Evolutionary conservation across 2,888 invertebrate genomes (phyloP), one percentile per base, ranked within the genome.

Genomic region (Troides oblongomaculatus): DNA sequence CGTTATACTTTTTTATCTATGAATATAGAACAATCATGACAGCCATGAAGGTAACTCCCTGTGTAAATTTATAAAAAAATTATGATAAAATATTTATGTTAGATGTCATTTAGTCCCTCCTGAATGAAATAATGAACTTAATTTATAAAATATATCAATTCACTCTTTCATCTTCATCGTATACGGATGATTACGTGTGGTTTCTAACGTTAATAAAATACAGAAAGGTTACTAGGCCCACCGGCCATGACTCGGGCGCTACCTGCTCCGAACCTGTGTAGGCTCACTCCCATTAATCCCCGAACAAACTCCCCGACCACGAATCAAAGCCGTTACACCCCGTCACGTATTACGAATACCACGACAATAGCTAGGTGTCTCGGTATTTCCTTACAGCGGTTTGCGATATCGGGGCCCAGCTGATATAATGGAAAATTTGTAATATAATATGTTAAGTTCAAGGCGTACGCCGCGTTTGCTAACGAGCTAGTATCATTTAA

Each of bases 211-310:
- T 39, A 30, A 59, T 66, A 61, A 61, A 25, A 25, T 61, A 66
- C 18, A 60, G 50, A 50, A 62, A 62, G 69, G 64, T 65, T 61
- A 69, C 39, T 53, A 36, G 62, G 65, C 18, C 62, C 43, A 57
- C 46, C 60, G 76, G 74, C 78, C 77, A 77, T 77, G 77, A 73
- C 72, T 73, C 73, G 77, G 74, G 79, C 76, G 79, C 86, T 90
- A 90, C 89, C 89, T 89, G 91, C 81, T 78, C 75, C 78, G 84
- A 87, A 89, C 90, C 89, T 85, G 84, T 78, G 75, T 76, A 81
- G 83, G 36, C 80, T 82, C 80, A 79, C 81, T 77, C 77, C 77
- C 74, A 46, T 81, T 90, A 88, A 90, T 89, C 88, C 86, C 82
- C 74, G 75, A 80, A 83, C 85, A 78, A 81, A 84, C 81, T 81